Percentiles rank a stretch among this genome's conserved stretches.
phyloP scores from a whole-genome alignment of 2,113 vertebrate species.

The Chionodraco myersi region DNA sequence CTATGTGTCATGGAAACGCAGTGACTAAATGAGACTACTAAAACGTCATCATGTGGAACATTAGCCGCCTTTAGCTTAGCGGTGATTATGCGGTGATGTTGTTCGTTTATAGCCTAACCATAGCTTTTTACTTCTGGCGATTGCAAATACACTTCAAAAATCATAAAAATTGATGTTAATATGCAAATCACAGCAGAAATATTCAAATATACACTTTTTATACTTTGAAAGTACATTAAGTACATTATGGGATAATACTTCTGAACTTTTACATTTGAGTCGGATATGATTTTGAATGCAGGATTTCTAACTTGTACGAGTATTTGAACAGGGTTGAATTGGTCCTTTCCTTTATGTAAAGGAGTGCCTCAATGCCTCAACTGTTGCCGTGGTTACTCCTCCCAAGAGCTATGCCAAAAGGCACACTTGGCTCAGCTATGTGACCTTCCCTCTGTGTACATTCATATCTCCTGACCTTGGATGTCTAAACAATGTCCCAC shows the following conservation, averaged over 20 bases:
- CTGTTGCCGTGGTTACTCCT: slow-evolving; percentile 53
- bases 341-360: not conserved
- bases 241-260: not conserved
- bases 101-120: no score
- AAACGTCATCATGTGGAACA: no score
- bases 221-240: not conserved
- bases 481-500: slow-evolving; percentile 21
- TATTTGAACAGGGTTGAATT: not conserved
- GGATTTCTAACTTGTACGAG: not conserved
- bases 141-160: no score
- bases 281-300: not conserved
- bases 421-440: slow-evolving; percentile 34
- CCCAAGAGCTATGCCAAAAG: slow-evolving; percentile 15
- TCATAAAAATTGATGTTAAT: no score
- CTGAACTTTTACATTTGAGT: not conserved
- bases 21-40: no score
- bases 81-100: no score
- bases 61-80: no score
- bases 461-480: slow-evolving; percentile 46
- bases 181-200: not conserved
- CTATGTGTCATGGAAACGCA: no score
- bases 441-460: slow-evolving; percentile 53
- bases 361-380: not conserved
- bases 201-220: not conserved
- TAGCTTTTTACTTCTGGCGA: no score